Conservation (phyloP, 2,797 vertebrate genomes). For the Nasua narica region DNA sequence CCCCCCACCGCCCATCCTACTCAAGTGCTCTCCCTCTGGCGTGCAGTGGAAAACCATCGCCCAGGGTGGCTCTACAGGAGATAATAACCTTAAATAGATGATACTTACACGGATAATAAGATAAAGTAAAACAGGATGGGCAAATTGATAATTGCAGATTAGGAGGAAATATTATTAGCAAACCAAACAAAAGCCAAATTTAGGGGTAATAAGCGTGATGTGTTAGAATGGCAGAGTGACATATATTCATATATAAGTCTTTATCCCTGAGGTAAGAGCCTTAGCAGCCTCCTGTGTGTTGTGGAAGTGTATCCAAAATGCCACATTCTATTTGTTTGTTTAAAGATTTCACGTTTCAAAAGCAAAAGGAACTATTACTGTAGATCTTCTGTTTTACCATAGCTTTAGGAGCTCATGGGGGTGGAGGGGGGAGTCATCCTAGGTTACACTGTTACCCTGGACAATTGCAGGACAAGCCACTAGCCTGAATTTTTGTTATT, state of each 20-base stretch:
- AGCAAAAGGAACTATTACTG: neutral
- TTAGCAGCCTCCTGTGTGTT: neutral
- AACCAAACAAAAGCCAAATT: constrained; percentile 67
- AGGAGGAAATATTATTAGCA: constrained; percentile 66
- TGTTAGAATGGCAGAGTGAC: constrained; percentile 29
- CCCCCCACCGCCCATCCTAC: neutral
- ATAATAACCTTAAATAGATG: constrained; percentile 64
- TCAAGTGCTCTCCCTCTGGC: neutral
- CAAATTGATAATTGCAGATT: constrained; percentile 67
- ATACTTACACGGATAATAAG: constrained; percentile 59
- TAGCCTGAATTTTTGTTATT: constrained; percentile 46
- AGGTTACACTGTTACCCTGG: constrained; percentile 18
- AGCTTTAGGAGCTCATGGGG: neutral
- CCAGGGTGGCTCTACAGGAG: neutral
- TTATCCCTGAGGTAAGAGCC: neutral
- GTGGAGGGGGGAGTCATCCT: neutral
- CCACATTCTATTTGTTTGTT: neutral
- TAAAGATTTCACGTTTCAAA: constrained; percentile 25
- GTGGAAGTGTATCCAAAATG: neutral
- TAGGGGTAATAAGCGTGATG: constrained; percentile 45
- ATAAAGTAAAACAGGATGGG: constrained; percentile 69
- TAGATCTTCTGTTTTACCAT: neutral
- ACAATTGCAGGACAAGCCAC: constrained; percentile 27
- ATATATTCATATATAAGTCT: neutral
- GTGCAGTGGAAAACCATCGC: constrained; percentile 7